Evolutionary conservation across 2,888 invertebrate species (phyloP).

Genomic region (Conus canariensis): DNA sequence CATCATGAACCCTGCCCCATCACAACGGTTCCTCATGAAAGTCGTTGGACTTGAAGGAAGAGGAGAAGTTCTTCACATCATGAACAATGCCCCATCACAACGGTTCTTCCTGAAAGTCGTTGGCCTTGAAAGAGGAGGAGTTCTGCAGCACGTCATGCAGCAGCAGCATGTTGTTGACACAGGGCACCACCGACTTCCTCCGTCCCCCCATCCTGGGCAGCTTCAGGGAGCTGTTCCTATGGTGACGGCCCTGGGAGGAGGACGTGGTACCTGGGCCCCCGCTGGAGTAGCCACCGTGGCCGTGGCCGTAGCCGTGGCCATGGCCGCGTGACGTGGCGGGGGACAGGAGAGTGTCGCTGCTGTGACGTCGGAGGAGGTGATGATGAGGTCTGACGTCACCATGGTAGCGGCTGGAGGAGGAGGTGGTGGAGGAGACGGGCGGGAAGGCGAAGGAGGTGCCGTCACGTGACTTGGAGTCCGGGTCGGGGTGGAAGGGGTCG

Average conservation of each 20-base stretch:
- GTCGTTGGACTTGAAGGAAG: neutral
- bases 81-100: neutral
- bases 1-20: constrained; percentile 15
- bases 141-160: constrained; percentile 16
- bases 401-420: neutral
- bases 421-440: neutral
- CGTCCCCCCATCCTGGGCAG: constrained; percentile 3
- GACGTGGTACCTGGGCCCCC: neutral
- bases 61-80: neutral
- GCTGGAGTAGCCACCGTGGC: neutral
- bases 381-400: neutral
- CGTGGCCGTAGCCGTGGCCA: neutral
- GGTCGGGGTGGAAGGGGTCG: constrained; percentile 22
- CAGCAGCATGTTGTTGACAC: constrained; percentile 17
- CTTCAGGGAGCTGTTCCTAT: constrained; percentile 11
- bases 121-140: constrained; percentile 3
- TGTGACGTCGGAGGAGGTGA: constrained; percentile 13
- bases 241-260: neutral
- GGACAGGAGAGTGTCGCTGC: constrained; percentile 6
- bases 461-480: constrained; percentile 15
- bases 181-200: constrained; percentile 9
- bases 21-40: neutral
- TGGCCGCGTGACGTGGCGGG: neutral
- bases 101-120: constrained; percentile 9
- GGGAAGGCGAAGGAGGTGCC: constrained; percentile 23